Evolutionary conservation across 1,140 invertebrate genomes (phyloP), one percentile per base, ranked within the genome.

Genomic region (Psix sp.): DNA sequence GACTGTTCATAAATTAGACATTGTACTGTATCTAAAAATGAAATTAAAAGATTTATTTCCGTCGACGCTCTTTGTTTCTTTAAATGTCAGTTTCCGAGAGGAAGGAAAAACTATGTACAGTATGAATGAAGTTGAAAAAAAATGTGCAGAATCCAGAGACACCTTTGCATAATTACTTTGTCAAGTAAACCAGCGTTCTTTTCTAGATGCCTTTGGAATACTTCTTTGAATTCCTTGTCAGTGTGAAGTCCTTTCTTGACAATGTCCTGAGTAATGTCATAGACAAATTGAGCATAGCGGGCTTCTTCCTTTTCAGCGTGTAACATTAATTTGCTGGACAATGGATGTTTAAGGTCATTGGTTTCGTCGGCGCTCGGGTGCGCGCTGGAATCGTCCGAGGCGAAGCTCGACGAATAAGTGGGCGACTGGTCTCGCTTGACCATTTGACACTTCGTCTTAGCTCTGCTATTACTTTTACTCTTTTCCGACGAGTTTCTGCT

Each of bases 231-330:
- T 29, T 88, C 86, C 46, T 82, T 80, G 54, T 90, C 88, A 2
- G 86, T 88, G 56, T 88, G 88, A 1, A 88, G 71, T 6, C 84
- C 86, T 76, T 83, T 86, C 6, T 80, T 68, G 17, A 89, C 81
- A 52, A 90, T 88, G 57, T 90, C 88, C 63, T 86, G 82, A 0
- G 89, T 90, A 20, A 90, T 88, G 10, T 87, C 85, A n/a, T 87
- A 87, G 0, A 89, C 60, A 51, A 90, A 89, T 62, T 85, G 83
- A 1, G 86, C 66, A 43, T 89, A 89, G 20, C 83, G 80, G 5
- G 80, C 78, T 20, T 88, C 86, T 5, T 87, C 84, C n/a, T 78
- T 65, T 33, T 67, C 63, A 15, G 49, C 43, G 6, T 68, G 48
- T 13, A 51, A 21, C 35, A 39, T 49, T 39, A 57, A 49, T 49